Evolutionary conservation across 1,140 invertebrate genomes (phyloP), one percentile per base, ranked within the genome.

Genomic region (Proctacanthus coquilletti): DNA sequence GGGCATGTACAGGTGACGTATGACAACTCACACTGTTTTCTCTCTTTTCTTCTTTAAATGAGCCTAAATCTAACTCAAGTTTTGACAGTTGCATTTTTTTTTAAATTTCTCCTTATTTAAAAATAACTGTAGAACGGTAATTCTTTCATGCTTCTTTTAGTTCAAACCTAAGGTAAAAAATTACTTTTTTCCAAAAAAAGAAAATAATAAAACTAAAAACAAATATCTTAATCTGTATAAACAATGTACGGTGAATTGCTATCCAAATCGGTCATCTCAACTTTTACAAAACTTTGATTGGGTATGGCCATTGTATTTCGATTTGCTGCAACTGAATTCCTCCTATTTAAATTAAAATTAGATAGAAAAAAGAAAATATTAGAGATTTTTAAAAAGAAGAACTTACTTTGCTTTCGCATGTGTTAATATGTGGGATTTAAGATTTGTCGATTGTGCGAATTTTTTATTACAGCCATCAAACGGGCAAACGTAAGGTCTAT

Each of bases 391-490:
- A 35, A 18, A 19, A 35, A 21, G n/a, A 19, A 8, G 43, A 47
- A 73, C 72, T 67, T 53, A 83, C 80, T 92, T 92, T 45, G 87
- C 84, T 70, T 96, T 96, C 38, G 92, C 89, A 64, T 97, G 93
- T 38, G 93, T 98, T 48, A 97, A 70, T 64, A 97, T 95, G 62
- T 97, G 93, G 48, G 92, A 96, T 63, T 98, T 97, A 18, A 98
- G 70, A 64, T 97, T 98, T 45, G 92, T 97, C 23, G 88, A 93
- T 65, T 97, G 93, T 20, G 93, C 93, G 70, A 98, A 98, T 58
- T 96, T 96, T 66, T 97, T 97, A 61, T 91, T 95, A 64, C 93
- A 98, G 18, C 88, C 89, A 62, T 97, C 92, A 65, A 97, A 97
- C 0, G 92, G 93, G 70, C 93, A 97, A 19, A 96, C 92, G 57